A percentile compares a stretch with the other conserved stretches of the same genome.
Conservation (phyloP, 2,797 vertebrate genomes). For the Meriones psammophilus region DNA sequence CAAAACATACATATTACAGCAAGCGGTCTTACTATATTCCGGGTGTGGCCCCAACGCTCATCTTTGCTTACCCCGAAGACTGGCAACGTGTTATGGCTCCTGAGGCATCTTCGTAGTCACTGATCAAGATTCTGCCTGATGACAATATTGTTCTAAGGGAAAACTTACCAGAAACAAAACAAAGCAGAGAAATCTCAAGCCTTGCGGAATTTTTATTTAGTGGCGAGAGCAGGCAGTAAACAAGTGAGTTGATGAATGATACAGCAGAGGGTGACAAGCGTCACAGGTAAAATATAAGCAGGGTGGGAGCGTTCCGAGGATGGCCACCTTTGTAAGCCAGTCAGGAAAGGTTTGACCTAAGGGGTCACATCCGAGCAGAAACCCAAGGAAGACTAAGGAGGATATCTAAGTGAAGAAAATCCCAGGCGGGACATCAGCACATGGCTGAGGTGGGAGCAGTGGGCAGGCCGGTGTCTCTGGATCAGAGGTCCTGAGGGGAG, state of each 20-base stretch:
- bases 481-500: neutral
- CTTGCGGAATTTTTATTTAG: neutral
- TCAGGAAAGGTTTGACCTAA: neutral
- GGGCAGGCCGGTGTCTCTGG: neutral
- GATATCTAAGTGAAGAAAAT: neutral
- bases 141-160: neutral
- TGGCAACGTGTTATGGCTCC: neutral
- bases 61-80: neutral
- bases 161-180: conserved; percentile 27
- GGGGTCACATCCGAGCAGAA: too few relatives aligned
- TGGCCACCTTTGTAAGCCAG: neutral
- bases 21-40: neutral
- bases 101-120: neutral
- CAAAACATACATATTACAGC: neutral
- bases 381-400: too few relatives aligned
- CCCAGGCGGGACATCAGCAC: neutral
- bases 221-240: neutral
- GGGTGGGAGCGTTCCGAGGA: neutral
- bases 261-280: neutral
- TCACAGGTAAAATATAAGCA: neutral
- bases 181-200: neutral
- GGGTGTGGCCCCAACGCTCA: neutral
- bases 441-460: too few relatives aligned
- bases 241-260: neutral
- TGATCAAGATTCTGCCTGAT: conserved; percentile 12